Evolutionary conservation across 2,113 vertebrate genomes (phyloP), one percentile per base, ranked within the genome.

Genomic region (Gadus chalcogrammus): DNA sequence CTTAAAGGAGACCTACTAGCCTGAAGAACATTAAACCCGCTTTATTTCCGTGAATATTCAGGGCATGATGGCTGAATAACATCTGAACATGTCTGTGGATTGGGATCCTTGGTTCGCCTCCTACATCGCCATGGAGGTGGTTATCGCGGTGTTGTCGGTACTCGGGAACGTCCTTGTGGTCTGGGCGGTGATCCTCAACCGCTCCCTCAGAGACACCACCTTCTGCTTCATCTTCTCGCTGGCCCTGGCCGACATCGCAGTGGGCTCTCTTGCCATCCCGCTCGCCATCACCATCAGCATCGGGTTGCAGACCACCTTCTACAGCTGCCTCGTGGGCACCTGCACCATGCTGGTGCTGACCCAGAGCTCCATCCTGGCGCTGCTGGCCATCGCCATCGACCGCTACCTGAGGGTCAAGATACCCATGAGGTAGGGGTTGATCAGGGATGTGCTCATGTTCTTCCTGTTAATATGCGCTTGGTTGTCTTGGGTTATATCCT

Each of bases 151-250:
- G 82, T 92, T 95, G 62, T 98, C 97, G 0, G 94, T 98, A 66
- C 90, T 96, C 0, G 97, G 97, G 4, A 99, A 99, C 61, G 94
- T 98, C 79, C 91, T 99, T 94, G 97, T 99, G 68, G 96, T 98
- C n/a, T 97, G 95, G 95, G 97, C 97, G 0, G 96, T 98, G 82
- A 95, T 93, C 68, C 94, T 97, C 64, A 98, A 97, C 92, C 94
- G 95, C 65, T 93, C 95, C 0, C 78, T 98, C 68, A 83, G 95
- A 64, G 96, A 98, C 67, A 96, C 97, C 80, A 99, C 97, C 31
- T 98, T 98, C 85, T 97, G 92, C 86, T 98, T 98, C 88, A 96
- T 99, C 58, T 96, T 95, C 16, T 98, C 97, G 0, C 91, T 99
- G 89, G 97, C 97, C 0, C 91, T 96, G 90, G 97, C 97, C 28